Percentiles rank a stretch among this genome's conserved stretches.
Conservation (phyloP, 2,888 invertebrate genomes). For the Archips xylosteana region DNA sequence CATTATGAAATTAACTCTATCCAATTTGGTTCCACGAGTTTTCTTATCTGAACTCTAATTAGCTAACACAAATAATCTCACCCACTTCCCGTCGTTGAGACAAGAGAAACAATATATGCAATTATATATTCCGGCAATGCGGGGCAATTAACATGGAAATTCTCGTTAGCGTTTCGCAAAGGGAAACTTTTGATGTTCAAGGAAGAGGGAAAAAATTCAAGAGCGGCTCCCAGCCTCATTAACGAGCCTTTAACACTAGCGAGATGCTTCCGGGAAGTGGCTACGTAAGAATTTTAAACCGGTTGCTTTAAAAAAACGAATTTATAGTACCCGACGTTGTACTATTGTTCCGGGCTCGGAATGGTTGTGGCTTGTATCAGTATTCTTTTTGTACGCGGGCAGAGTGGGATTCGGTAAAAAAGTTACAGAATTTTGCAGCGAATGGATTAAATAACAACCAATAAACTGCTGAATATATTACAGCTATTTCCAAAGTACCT, state of each 20-base stretch:
- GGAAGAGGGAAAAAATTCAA: constrained; percentile 76
- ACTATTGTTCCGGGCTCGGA: constrained; percentile 19
- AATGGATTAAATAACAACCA: not conserved
- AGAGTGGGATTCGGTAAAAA: not conserved
- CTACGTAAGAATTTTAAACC: constrained; percentile 56
- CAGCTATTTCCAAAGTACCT: not conserved
- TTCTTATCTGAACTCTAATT: constrained; percentile 67
- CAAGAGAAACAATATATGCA: constrained; percentile 79
- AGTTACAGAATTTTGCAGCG: not conserved
- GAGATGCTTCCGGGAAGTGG: constrained; percentile 64
- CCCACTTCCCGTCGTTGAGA: constrained; percentile 62
- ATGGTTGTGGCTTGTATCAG: constrained; percentile 1
- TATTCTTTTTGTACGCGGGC: constrained; percentile 1
- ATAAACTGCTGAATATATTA: not conserved
- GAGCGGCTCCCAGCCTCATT: constrained; percentile 75
- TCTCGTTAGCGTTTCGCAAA: constrained; percentile 80
- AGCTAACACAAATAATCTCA: constrained; percentile 68
- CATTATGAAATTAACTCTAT: constrained; percentile 58
- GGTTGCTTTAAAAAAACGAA: constrained; percentile 51
- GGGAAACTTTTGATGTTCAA: constrained; percentile 82
- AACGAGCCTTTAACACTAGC: constrained; percentile 75
- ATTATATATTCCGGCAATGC: constrained; percentile 77
- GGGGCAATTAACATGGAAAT: constrained; percentile 81
- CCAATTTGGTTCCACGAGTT: constrained; percentile 58
- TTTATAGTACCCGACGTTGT: constrained; percentile 35